Base-by-base conservation (phyloP, 2,797 vertebrate species). In the Moxostoma hubbsi region DNA sequence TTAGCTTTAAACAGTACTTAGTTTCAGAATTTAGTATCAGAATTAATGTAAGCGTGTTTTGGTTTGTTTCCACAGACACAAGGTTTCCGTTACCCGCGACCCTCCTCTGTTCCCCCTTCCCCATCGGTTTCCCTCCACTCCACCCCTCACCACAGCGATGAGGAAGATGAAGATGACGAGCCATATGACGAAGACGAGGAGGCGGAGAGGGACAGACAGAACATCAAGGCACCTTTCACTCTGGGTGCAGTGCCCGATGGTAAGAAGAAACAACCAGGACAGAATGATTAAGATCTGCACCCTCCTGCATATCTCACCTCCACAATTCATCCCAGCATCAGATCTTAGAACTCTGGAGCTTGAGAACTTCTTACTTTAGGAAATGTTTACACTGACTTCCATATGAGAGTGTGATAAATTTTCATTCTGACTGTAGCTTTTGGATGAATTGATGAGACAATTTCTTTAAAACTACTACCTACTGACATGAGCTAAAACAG, bases 181-280 rank as follows among this genome's bases (percentile, higher is more conserved):
- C 86, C 94, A 54, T 99, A 98, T 0, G 91, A 98, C 0, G 97
- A 99, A 84, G 97, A 98, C 0, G 93, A 96, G 85, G 97, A 99
- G 85, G 97, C 95, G 0, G 95, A 98, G 88, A 93, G 94, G 87
- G 97, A 99, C 74, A 90, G 96, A 24, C 86, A 94, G 84, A 99
- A 99, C 85, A 97, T 98, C 81, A 98, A 96, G 87, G 84, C 94
- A 0, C 96, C 95, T 0, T 93, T 96, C 81, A 87, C 88, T n/a
- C 75, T 95, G 7, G 91, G 90, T 16, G 36, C 86, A 0, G 68
- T 92, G 57, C 91, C 93, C 0, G 82, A 85, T 7, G 92, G 91
- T 9, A 95, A 95, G 86, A 95, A 94, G 84, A 92, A 95, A 81
- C 92, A 91, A 12, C 93, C 93, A 0, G 94, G 93, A 12, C 93